A percentile compares a stretch with the other conserved stretches of the same genome.
Evolutionary conservation across 2,113 vertebrate species (phyloP).

Genomic region (Corythaeola cristata): DNA sequence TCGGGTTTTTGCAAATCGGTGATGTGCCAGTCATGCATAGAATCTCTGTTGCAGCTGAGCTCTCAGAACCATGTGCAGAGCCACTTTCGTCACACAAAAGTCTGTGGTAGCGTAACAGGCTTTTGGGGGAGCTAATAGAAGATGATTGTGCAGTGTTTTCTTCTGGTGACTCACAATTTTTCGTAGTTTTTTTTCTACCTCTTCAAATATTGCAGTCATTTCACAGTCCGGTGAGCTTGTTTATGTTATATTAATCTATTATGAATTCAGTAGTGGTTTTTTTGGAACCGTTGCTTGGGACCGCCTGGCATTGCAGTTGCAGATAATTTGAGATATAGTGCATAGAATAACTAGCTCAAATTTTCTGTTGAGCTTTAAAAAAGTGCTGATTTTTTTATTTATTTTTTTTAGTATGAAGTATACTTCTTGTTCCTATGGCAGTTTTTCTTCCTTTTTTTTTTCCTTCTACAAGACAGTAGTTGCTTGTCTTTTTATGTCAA

Average conservation of each 20-base stretch:
- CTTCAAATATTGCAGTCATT: neutral
- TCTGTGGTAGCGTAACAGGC: neutral
- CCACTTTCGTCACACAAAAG: no score
- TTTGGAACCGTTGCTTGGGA: neutral
- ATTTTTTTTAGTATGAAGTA: neutral
- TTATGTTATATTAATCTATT: neutral
- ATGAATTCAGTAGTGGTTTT: neutral
- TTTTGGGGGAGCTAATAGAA: neutral
- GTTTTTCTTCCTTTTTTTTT: neutral
- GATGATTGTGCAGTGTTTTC: neutral
- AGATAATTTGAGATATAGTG: neutral
- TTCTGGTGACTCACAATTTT: neutral
- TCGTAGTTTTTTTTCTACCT: neutral
- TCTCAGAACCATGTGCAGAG: accelerated
- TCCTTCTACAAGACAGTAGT: neutral
- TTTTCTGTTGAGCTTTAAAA: neutral
- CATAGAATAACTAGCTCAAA: neutral
- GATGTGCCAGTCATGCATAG: neutral
- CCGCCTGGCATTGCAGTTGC: neutral
- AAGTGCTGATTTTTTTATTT: neutral
- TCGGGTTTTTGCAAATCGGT: neutral
- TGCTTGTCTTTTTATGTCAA: neutral
- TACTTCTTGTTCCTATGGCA: neutral
- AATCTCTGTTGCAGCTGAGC: neutral
- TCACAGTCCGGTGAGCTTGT: neutral